Evolutionary conservation across 1,140 invertebrate species (phyloP), one percentile per base, ranked within the genome.

Genomic region (Ostrea denselamellosa): DNA sequence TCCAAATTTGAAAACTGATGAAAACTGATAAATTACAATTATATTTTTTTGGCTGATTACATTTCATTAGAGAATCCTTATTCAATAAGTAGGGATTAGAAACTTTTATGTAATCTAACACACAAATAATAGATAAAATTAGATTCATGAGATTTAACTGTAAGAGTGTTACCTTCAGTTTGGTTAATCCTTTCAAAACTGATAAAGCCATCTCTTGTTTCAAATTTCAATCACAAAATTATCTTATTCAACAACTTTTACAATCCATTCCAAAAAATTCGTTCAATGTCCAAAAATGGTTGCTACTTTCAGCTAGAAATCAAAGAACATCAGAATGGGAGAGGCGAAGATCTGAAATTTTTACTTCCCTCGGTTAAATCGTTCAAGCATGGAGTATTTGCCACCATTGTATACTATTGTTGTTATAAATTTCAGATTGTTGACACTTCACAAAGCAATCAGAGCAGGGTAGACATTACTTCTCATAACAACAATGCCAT

Each of bases 131-230:
- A 62, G 17, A 19, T 62, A 19, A 19, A 62, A 62, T 62, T 62
- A 19, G n/a, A 62, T 62, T 62, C 17, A 19, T 19, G 56, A 62
- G 17, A 62, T 19, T 7, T 17, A 62, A 2, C 17, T 5, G 14
- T 28, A 34, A 77, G 4, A 28, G 14, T 28, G 8, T 77, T 86
- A 86, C 85, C 81, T 53, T 81, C 19, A 86, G n/a, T 82, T 86
- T 86, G 3, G 85, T 58, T 9, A 86, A 58, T 86, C 85, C 85
- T 62, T 86, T 86, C 25, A 86, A 58, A 44, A 86, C 85, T n/a
- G 85, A 51, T 86, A 86, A 86, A 82, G 85, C 85, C 85, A 86
- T 86, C 28, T 82, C 68, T 77, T 10, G 25, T 28, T 28, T 77
- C 25, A 62, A 62, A 62, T 28, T 77, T 77, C 68, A 34, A 77